Conservation (phyloP, 2,797 vertebrate genomes). For the Urophycis tenuis region DNA sequence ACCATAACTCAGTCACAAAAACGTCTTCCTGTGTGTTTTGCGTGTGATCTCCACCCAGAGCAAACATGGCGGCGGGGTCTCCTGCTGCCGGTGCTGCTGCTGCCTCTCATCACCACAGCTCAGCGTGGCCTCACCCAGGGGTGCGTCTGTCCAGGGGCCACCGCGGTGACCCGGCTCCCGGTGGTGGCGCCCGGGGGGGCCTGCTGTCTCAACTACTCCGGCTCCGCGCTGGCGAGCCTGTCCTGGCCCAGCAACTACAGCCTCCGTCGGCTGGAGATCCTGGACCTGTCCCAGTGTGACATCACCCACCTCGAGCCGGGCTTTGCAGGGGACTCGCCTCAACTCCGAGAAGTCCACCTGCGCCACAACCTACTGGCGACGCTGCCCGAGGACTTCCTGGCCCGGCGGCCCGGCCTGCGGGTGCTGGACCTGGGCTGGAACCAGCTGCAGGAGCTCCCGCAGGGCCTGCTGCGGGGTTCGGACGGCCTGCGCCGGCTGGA, state of each 20-base stretch:
- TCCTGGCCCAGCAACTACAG: slow-evolving; percentile 58
- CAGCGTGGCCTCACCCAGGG: slow-evolving; percentile 37
- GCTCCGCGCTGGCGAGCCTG: slow-evolving; percentile 67
- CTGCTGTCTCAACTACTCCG: slow-evolving; percentile 82
- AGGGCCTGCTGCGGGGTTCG: slow-evolving; percentile 71
- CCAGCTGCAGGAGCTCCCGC: slow-evolving; percentile 68
- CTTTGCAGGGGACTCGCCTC: slow-evolving; percentile 6
- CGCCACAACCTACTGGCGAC: slow-evolving; percentile 68
- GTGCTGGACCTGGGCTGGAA: slow-evolving; percentile 76
- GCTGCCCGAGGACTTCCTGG: slow-evolving; percentile 74
- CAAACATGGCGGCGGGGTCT: not conserved
- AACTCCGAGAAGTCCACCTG: slow-evolving; percentile 69
- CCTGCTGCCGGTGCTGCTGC: slow-evolving; percentile 19
- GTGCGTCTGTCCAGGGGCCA: slow-evolving; percentile 71
- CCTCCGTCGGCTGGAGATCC: slow-evolving; percentile 53
- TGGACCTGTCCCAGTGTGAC: slow-evolving; percentile 78
- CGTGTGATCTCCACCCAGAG: not conserved
- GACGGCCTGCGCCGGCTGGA: slow-evolving; percentile 65
- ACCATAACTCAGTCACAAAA: not conserved
- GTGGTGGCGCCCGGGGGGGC: slow-evolving; percentile 42
- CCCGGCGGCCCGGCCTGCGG: slow-evolving; percentile 61
- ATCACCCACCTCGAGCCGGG: slow-evolving; percentile 58
- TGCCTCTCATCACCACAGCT: slow-evolving; percentile 47
- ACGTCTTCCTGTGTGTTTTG: not conserved
- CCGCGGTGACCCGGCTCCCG: slow-evolving; percentile 61